Percentiles rank a stretch among this genome's conserved stretches.
phyloP scores from a whole-genome alignment of 2,888 invertebrate genomes.

The Esperia sulphurella region DNA sequence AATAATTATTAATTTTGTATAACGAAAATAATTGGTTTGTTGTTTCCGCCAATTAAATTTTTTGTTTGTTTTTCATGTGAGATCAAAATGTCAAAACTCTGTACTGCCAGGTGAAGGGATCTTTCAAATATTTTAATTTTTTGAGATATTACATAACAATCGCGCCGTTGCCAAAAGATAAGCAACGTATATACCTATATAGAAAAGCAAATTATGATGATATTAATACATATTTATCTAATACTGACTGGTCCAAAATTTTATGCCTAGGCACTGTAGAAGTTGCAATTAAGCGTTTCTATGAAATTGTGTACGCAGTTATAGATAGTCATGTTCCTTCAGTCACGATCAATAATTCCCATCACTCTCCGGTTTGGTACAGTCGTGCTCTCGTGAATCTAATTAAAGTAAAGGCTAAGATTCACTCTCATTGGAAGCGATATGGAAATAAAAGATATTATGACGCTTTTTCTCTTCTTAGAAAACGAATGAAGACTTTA shows the following conservation, averaged over 20 bases:
- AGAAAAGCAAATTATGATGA: not conserved
- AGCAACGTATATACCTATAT: not conserved
- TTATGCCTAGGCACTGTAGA: not conserved
- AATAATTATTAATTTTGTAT: too few species aligned
- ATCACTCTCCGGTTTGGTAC: conserved; percentile 11
- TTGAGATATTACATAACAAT: not conserved
- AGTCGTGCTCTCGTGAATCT: conserved; percentile 7
- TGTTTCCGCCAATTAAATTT: too few species aligned
- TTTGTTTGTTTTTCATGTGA: too few species aligned
- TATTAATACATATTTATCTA: not conserved
- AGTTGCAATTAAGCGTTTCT: not conserved
- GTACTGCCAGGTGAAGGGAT: too few species aligned
- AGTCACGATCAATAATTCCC: not conserved
- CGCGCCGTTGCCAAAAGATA: not conserved
- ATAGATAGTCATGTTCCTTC: not conserved
- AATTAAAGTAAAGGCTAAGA: conserved; percentile 11
- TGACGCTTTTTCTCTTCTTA: conserved; percentile 5
- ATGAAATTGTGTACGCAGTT: not conserved
- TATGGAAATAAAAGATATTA: conserved; percentile 12
- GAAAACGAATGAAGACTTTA: conserved; percentile 1
- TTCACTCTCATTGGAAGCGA: conserved; percentile 8
- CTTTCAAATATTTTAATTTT: too few species aligned
- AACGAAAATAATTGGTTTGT: too few species aligned
- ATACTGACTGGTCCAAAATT: not conserved
- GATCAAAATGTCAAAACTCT: too few species aligned